Evolutionary conservation across 1,140 invertebrate species (phyloP).

Genomic region (Temnothorax nylanderi): DNA sequence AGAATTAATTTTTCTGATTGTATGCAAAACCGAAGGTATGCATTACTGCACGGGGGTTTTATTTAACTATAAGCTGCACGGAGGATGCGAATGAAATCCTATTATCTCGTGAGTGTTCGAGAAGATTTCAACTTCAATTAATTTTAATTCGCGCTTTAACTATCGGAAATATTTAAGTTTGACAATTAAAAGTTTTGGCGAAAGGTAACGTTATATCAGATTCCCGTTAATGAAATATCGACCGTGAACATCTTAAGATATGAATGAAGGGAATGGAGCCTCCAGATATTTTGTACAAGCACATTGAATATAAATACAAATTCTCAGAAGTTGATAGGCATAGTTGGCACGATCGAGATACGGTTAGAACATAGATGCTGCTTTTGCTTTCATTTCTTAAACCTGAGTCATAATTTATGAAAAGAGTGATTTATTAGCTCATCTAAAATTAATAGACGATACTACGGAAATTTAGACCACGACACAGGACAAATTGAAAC

Average conservation of each 20-base stretch:
- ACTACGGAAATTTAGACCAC: not conserved
- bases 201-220: not conserved
- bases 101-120: not conserved
- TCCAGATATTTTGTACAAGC: not conserved
- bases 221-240: constrained; percentile 1
- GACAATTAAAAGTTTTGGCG: constrained; percentile 6
- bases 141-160: constrained; percentile 7
- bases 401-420: not conserved
- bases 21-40: not conserved
- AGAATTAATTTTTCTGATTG: not conserved
- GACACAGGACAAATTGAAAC: not conserved
- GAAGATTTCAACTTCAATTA: constrained; percentile 7
- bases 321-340: not conserved
- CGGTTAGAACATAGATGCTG: not conserved
- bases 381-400: not conserved
- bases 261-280: not conserved
- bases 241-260: not conserved
- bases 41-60: not conserved
- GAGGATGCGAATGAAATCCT: not conserved
- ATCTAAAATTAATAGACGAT: not conserved
- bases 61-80: not conserved
- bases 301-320: not conserved
- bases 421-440: not conserved
- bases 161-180: not conserved
- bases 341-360: not conserved